Base-by-base conservation (phyloP, 2,113 vertebrate genomes). In the Dascyllus trimaculatus region DNA sequence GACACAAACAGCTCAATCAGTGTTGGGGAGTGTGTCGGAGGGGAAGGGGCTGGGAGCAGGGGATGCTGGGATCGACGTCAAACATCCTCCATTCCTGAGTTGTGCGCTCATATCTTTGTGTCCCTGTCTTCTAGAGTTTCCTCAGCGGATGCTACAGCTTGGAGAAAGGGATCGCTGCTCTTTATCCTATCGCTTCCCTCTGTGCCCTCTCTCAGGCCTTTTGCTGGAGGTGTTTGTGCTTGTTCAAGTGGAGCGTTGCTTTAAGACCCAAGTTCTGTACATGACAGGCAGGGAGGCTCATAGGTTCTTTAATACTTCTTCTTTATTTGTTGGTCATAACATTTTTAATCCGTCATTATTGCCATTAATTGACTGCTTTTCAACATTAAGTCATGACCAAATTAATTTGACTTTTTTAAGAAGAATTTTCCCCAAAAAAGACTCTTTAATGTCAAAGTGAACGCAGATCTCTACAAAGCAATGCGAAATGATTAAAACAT, bases 61-160 rank as follows among this genome's bases (percentile, higher is more conserved):
- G 83, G 88, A 78, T 86, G 71, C 78, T 75, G 88, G 90, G 91
- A 93, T 91, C 85, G 56, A 88, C 91, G 91, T 95, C 93, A 94
- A 81, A 94, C 94, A 93, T 95, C 94, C 94, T 94, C 88, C 92
- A 95, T 94, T 95, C 93, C 93, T 90, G 91, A 94, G 93, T 80
- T 49, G 32, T 93, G 92, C 2, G 76, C 84, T 94, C 93, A 94
- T 91, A 92, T 94, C 94, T 93, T 75, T 87, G 85, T 81, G 87
- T 80, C 73, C 84, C 62, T 87, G 85, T 90, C 90, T 91, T 92
- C 89, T 91, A 84, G 87, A 90, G 86, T 93, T 94, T 94, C 93
- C 92, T 90, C 85, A 77, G 88, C 87, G 90, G 92, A 93, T 90
- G 88, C 85, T 71, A 2, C 70, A 26, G 80, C 81, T 76, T 40